Conservation (phyloP, 2,113 vertebrate species). For the Protobothrops mucrosquamatus region DNA sequence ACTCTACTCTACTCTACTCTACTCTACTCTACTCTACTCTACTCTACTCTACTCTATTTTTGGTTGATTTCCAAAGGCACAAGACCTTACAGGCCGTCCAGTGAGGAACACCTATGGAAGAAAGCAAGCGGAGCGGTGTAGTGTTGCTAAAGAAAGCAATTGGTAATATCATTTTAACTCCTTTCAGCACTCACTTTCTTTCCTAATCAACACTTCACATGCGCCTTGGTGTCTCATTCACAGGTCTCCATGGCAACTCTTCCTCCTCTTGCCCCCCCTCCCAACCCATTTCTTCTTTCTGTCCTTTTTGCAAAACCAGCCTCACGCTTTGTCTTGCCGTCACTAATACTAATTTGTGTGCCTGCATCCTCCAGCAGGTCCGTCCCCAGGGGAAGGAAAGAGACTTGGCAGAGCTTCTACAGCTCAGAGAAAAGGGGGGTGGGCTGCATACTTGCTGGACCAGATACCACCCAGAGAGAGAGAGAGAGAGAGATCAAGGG, state of each 20-base stretch:
- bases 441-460: not conserved
- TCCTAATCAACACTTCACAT: not conserved
- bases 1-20: too few relatives aligned
- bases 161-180: too few relatives aligned
- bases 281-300: not conserved
- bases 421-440: not conserved
- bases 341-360: not conserved
- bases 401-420: not conserved
- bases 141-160: too few relatives aligned
- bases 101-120: not conserved
- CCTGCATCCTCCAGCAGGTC: not conserved
- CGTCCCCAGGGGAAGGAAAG: not conserved
- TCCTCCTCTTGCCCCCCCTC: not conserved
- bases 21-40: too few relatives aligned
- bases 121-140: not conserved
- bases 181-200: not conserved
- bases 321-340: not conserved
- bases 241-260: constrained; percentile 7
- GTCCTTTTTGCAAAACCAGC: not conserved
- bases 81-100: not conserved
- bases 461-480: not conserved
- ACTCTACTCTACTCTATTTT: not conserved
- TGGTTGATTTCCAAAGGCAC: not conserved
- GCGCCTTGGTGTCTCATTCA: not conserved
- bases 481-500: not conserved